These are phyloP conservation scores for Pandemis corylana DNA, from an alignment of 2,888 invertebrate genomes.

Conservation along the genomic window DNA sequence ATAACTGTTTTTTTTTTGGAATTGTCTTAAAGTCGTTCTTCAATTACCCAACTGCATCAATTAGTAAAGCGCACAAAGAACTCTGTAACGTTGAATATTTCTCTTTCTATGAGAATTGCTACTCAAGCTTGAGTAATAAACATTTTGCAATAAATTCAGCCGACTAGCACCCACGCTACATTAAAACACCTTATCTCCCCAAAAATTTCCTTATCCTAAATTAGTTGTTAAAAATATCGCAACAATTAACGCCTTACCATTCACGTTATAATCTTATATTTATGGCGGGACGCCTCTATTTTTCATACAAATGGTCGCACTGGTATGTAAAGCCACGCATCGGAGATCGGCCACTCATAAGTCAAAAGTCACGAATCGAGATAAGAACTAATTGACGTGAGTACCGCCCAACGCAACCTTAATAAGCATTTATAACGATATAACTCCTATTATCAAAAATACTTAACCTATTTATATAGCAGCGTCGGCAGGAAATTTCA, in stretches of 20 bases:
- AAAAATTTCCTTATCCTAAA: slow-evolving; percentile 13
- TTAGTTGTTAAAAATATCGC: slow-evolving; percentile 8
- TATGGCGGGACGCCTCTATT: slow-evolving; percentile 40
- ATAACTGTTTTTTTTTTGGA: too few relatives aligned
- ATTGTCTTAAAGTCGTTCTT: too few relatives aligned
- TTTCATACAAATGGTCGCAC: slow-evolving; percentile 68
- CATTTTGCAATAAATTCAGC: not conserved
- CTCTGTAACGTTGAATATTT: not conserved
- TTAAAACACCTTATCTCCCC: not conserved
- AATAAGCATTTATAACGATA: slow-evolving; percentile 81
- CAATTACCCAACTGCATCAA: too few relatives aligned
- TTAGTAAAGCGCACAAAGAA: too few relatives aligned
- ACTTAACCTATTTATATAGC: slow-evolving; percentile 75
- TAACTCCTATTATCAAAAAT: slow-evolving; percentile 79
- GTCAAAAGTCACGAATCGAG: slow-evolving; percentile 81
- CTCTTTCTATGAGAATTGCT: not conserved
- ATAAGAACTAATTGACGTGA: slow-evolving; percentile 79
- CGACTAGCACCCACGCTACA: not conserved
- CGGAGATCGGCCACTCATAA: slow-evolving; percentile 78
- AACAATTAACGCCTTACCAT: slow-evolving; percentile 18
- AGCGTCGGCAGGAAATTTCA: slow-evolving; percentile 33
- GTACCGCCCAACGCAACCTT: slow-evolving; percentile 71
- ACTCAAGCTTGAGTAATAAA: not conserved
- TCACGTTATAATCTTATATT: slow-evolving; percentile 31
- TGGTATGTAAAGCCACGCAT: slow-evolving; percentile 63